These are phyloP conservation scores for Micoletzkya japonica DNA, from an alignment of 2,888 invertebrate species.

Conservation along the genomic window DNA sequence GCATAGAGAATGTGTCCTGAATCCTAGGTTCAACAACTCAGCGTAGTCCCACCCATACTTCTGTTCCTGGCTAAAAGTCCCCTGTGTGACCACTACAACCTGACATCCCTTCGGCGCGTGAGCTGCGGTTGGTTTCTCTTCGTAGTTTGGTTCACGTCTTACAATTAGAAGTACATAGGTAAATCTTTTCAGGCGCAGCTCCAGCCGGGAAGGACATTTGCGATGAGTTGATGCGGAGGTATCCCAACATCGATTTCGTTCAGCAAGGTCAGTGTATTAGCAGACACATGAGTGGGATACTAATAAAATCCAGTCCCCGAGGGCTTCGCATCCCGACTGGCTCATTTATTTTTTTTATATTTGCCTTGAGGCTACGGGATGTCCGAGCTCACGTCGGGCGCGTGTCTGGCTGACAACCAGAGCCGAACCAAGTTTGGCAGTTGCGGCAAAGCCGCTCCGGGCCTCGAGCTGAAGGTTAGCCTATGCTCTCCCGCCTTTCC, in stretches of 20 bases:
- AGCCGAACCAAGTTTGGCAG: conserved; percentile 24
- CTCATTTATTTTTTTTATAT: neutral
- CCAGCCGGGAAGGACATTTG: conserved; percentile 58
- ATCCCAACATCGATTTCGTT: conserved; percentile 46
- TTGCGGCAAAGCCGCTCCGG: conserved; percentile 26
- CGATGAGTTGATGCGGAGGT: conserved; percentile 49
- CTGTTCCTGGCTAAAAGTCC: conserved; percentile 76
- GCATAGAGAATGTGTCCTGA: too few relatives aligned
- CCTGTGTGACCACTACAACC: conserved; percentile 76
- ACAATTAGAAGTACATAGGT: too few relatives aligned
- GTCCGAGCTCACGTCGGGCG: conserved; percentile 37
- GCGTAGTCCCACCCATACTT: conserved; percentile 80
- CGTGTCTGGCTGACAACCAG: conserved; percentile 13
- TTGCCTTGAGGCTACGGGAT: conserved; percentile 39
- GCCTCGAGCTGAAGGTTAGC: conserved; percentile 38
- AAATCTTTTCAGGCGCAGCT: conserved; percentile 49
- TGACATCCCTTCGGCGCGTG: conserved; percentile 73
- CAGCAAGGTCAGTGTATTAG: conserved; percentile 34
- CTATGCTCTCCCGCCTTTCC: too few relatives aligned
- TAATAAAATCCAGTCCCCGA: too few relatives aligned
- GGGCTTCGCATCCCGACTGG: neutral
- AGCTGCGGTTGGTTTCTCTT: conserved; percentile 36
- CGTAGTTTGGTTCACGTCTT: too few relatives aligned
- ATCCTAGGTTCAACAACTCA: conserved; percentile 61
- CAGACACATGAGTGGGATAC: too few relatives aligned